Evolutionary conservation across 2,113 vertebrate genomes (phyloP).

Genomic region (Mionectes macconnelli): DNA sequence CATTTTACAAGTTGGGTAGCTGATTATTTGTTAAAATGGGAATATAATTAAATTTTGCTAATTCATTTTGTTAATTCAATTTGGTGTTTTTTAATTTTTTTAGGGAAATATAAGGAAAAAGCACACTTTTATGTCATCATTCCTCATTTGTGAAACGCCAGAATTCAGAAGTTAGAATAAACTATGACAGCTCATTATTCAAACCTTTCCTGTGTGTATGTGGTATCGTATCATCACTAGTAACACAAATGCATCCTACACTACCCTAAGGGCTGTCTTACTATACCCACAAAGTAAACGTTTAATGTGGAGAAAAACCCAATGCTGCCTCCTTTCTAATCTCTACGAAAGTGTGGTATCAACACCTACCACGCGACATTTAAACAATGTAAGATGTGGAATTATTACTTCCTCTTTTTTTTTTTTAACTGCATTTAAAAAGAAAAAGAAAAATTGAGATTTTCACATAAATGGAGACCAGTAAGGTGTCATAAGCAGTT

Average conservation of each 20-base stretch:
- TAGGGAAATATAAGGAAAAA: neutral
- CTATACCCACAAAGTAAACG: neutral
- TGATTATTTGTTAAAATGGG: neutral
- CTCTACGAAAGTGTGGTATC: neutral
- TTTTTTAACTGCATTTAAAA: neutral
- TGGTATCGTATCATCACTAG: neutral
- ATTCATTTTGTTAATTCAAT: neutral
- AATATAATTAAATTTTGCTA: neutral
- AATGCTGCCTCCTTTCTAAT: neutral
- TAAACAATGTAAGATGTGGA: neutral
- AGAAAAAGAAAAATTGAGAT: neutral
- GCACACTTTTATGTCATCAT: neutral
- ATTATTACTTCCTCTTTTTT: neutral
- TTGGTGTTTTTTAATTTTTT: too few species aligned
- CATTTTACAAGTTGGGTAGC: neutral
- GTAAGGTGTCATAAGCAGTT: neutral
- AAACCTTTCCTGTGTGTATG: neutral
- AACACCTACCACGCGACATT: neutral
- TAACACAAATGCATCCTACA: accelerated
- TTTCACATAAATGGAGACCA: neutral
- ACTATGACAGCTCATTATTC: neutral
- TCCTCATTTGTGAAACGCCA: neutral
- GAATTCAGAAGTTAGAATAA: neutral
- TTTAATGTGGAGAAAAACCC: neutral
- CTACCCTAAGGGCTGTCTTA: neutral